Evolutionary conservation across 2,797 vertebrate species (phyloP).

Genomic region (Chelidonichthys spinosus): DNA sequence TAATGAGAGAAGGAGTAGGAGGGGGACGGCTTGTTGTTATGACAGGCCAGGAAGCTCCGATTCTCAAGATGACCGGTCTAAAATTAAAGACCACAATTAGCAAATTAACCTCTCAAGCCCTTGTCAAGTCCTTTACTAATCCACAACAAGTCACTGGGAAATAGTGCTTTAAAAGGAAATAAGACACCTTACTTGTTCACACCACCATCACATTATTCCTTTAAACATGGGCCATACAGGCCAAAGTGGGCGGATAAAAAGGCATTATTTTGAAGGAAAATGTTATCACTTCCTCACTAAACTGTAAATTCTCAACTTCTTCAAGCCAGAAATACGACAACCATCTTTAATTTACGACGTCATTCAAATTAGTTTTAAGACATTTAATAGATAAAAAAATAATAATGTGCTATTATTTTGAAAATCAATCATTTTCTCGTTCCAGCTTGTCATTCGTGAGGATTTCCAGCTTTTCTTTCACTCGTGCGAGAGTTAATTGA

Average conservation of each 20-base stretch:
- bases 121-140: slow-evolving; percentile 1
- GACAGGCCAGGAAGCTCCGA: slow-evolving; percentile 52
- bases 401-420: background rate
- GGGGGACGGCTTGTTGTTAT: slow-evolving; percentile 60
- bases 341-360: background rate
- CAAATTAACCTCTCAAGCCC: slow-evolving; percentile 38
- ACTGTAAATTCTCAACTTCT: background rate
- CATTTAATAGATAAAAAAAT: background rate
- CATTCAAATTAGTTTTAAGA: background rate
- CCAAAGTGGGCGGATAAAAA: background rate
- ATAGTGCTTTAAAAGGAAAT: background rate
- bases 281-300: background rate
- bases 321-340: background rate
- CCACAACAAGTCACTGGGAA: slow-evolving; percentile 15
- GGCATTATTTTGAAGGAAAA: slow-evolving; percentile 5
- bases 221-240: background rate
- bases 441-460: background rate
- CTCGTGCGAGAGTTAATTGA: background rate
- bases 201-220: background rate
- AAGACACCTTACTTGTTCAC: background rate
- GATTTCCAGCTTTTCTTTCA: background rate
- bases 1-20: slow-evolving; percentile 71
- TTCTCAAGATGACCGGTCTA: slow-evolving; percentile 62
- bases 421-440: background rate
- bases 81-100: slow-evolving; percentile 65